A percentile compares a stretch with the other conserved stretches of the same genome.
These are phyloP conservation scores for Scaptomyza cyrtandrae DNA, from an alignment of 2,888 invertebrate genomes.

Conservation along the genomic window DNA sequence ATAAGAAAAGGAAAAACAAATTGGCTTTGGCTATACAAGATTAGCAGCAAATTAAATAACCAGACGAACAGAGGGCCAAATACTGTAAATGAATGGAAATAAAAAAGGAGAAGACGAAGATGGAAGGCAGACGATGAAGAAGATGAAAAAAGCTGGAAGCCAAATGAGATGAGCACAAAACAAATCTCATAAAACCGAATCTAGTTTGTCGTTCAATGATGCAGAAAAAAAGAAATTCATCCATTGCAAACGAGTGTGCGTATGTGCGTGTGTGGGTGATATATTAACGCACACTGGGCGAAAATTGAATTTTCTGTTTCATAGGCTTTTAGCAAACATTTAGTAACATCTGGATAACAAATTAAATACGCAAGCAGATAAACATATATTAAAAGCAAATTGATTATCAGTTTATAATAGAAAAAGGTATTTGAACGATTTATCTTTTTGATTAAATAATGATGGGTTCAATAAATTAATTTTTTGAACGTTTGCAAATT, in stretches of 20 bases:
- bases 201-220: conserved; percentile 79
- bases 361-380: neutral
- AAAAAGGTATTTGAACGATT: neutral
- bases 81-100: conserved; percentile 54
- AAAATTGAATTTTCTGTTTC: conserved; percentile 20
- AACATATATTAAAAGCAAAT: neutral
- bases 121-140: neutral
- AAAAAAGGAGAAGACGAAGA: neutral
- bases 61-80: conserved; percentile 53
- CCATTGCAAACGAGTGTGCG: conserved; percentile 37
- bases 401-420: neutral
- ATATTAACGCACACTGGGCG: conserved; percentile 50
- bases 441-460: neutral
- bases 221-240: conserved; percentile 74
- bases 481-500: neutral
- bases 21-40: conserved; percentile 68
- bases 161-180: conserved; percentile 67
- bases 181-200: conserved; percentile 79
- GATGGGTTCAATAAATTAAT: neutral
- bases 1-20: conserved; percentile 28
- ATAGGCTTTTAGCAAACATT: conserved; percentile 12
- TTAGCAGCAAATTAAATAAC: conserved; percentile 81
- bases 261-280: conserved; percentile 22
- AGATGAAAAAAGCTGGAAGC: conserved; percentile 18
- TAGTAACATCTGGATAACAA: neutral